Evolutionary conservation across 1,140 invertebrate species (phyloP).

Genomic region (Colletes latitarsis): DNA sequence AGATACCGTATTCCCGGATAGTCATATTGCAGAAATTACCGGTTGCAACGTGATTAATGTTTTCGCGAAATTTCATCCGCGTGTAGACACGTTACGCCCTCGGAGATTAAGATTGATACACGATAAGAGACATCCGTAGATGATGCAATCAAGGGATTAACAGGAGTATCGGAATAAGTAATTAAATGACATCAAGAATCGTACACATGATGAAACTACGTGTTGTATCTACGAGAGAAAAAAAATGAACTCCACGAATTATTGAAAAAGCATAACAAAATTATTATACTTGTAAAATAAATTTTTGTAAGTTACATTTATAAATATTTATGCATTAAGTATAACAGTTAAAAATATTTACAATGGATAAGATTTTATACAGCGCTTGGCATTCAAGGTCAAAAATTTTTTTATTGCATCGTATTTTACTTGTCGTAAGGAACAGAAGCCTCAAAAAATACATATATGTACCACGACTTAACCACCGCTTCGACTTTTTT

Average conservation of each 20-base stretch:
- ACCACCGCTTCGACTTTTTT: too few relatives aligned
- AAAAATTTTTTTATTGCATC: too few relatives aligned
- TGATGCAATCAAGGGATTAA: slow-evolving; percentile 19
- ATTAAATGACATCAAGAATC: not conserved
- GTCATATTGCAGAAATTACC: slow-evolving; percentile 54
- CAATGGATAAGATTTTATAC: too few relatives aligned
- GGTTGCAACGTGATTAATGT: slow-evolving; percentile 57
- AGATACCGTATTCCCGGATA: slow-evolving; percentile 22
- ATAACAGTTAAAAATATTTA: too few relatives aligned
- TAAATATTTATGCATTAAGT: too few relatives aligned
- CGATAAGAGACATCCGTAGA: slow-evolving; percentile 32
- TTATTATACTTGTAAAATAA: too few relatives aligned
- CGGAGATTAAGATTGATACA: slow-evolving; percentile 62
- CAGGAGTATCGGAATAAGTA: not conserved
- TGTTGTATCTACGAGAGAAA: not conserved
- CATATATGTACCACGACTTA: too few relatives aligned
- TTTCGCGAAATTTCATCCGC: slow-evolving; percentile 59
- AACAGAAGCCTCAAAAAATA: too few relatives aligned
- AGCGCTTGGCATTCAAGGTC: too few relatives aligned
- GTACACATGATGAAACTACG: not conserved
- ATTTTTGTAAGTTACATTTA: too few relatives aligned
- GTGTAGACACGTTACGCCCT: slow-evolving; percentile 29
- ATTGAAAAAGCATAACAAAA: too few relatives aligned
- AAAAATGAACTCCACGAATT: not conserved
- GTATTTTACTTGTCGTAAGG: too few relatives aligned